A percentile compares a stretch with the other conserved stretches of the same genome.
phyloP scores from a whole-genome alignment of 2,888 invertebrate genomes.

The Ophonus ardosiacus region DNA sequence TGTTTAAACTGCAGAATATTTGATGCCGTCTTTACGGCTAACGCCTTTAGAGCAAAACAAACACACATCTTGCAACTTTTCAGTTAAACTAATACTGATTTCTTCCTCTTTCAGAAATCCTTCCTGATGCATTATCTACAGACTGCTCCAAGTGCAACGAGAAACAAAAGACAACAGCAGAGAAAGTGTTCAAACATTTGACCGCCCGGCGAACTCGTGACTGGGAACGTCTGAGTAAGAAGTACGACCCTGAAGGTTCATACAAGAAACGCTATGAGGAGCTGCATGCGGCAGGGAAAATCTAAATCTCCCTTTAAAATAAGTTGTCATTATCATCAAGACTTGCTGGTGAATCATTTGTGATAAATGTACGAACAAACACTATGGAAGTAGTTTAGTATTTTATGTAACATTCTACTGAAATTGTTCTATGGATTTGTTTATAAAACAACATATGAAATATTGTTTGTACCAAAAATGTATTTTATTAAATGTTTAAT shows the following conservation, averaged over 20 bases:
- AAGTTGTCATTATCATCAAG: not conserved
- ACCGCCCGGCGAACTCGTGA: conserved; percentile 81
- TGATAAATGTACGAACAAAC: not conserved
- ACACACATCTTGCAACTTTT: too few relatives aligned
- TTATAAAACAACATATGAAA: too few relatives aligned
- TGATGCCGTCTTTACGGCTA: too few relatives aligned
- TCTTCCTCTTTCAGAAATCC: conserved; percentile 77
- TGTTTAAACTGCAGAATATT: too few relatives aligned
- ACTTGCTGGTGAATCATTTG: not conserved
- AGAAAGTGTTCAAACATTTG: conserved; percentile 83
- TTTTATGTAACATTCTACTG: not conserved
- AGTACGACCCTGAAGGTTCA: conserved; percentile 85
- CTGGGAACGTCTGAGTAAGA: conserved; percentile 82
- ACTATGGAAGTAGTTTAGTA: not conserved
- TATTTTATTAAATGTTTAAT: not conserved
- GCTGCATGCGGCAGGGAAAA: conserved; percentile 13
- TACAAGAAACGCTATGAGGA: conserved; percentile 78
- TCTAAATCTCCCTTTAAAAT: not conserved
- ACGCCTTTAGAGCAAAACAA: too few relatives aligned
- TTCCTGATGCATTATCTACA: conserved; percentile 84
- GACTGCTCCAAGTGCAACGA: conserved; percentile 84
- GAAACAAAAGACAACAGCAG: conserved; percentile 82
- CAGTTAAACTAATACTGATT: not conserved
- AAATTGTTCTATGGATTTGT: too few relatives aligned
- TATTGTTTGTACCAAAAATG: not conserved